Base-by-base conservation (phyloP, 2,888 invertebrate species). In the Anarsia innoxiella region DNA sequence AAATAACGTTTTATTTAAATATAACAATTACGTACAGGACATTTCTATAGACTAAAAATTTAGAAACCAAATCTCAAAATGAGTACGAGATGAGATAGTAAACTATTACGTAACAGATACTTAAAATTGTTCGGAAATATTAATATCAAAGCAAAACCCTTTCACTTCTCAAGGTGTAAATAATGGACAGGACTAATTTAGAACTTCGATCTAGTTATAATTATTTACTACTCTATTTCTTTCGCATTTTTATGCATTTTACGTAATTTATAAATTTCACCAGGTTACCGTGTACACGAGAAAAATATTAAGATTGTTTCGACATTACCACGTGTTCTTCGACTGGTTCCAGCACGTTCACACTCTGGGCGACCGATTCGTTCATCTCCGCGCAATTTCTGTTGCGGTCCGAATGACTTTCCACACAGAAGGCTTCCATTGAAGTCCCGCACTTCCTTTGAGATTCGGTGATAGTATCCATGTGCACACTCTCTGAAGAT, bases 401-500 rank as follows among this genome's bases (percentile, higher is more conserved):
- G 49, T 56, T 59, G 46, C 56, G 55, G 52, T 58, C 58, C 45
- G 51, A 53, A 50, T 55, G 36, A 19, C 10, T 23, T 27, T 26
- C 25, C 23, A 25, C 30, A 37, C 25, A 37, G 16, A 33, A 11
- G 33, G 32, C 30, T 34, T 37, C 26, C 37, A 37, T 35, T 23
- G 27, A 31, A 41, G 16, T 41, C 37, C 23, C 32, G 35, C 31
- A 41, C 41, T 37, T 38, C 35, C 12, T 36, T 41, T 1, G 37
- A 31, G 41, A 41, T 41, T 35, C 41, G 19, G 25, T 41, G 41
- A 31, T 41, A 41, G 35, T 37, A 36, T 28, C 41, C 41, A 13
- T 41, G 35, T 28, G 34, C 27, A 33, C 41, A 41, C 27, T 41
- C 35, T 23, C 13, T 19, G 30, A 32, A 36, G 41, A 38, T 15